phyloP scores from a whole-genome alignment of 2,113 vertebrate species.

The Saguinus imperator region DNA sequence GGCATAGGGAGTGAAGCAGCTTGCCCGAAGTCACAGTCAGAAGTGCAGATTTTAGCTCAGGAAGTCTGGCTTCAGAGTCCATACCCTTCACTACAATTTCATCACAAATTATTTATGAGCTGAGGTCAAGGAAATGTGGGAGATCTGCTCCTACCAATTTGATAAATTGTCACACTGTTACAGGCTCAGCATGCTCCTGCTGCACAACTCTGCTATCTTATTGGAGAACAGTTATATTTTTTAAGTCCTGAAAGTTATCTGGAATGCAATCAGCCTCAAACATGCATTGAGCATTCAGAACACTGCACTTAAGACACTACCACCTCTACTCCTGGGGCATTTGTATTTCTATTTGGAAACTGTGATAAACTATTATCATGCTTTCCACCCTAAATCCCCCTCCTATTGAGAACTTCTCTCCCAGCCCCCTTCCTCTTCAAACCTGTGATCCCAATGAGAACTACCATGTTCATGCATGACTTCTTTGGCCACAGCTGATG shows the following conservation, averaged over 20 bases:
- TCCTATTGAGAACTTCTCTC: neutral
- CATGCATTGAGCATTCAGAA: neutral
- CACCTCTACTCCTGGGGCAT: neutral
- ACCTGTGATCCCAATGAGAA: neutral
- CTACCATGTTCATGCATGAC: neutral
- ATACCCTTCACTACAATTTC: neutral
- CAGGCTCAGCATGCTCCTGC: no score
- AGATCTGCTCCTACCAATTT: neutral
- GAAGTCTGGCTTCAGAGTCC: neutral
- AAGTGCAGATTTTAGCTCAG: neutral
- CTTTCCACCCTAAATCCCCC: neutral
- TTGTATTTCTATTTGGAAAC: conserved; percentile 10
- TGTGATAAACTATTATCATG: neutral
- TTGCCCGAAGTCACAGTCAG: neutral
- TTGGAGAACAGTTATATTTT: neutral
- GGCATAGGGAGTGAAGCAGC: neutral
- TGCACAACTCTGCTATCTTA: neutral
- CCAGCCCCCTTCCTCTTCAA: neutral
- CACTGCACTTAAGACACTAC: neutral
- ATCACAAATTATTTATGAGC: neutral
- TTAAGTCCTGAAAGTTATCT: neutral
- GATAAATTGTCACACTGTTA: neutral
- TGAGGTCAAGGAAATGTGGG: neutral
- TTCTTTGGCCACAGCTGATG: neutral
- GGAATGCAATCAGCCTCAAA: neutral